A percentile compares a stretch with the other conserved stretches of the same genome.
These are phyloP conservation scores for Pseudeuparius sepicola DNA, from an alignment of 2,888 invertebrate genomes.

Conservation along the genomic window DNA sequence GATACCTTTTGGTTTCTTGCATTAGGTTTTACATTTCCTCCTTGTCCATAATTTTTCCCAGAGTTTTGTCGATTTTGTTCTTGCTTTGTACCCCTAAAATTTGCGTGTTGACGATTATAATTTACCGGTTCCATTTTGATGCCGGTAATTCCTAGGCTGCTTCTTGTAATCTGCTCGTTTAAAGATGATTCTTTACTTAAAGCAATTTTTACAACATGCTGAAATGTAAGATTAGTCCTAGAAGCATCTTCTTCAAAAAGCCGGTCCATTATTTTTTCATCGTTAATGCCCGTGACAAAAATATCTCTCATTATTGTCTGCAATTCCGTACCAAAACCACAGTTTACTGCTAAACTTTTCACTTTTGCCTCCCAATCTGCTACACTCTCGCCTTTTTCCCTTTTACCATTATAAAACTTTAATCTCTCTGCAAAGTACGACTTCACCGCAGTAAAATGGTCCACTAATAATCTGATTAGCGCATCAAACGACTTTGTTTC, in stretches of 20 bases:
- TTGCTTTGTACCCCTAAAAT: too few species aligned
- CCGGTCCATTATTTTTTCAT: slow-evolving; percentile 14
- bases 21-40: too few species aligned
- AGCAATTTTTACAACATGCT: slow-evolving; percentile 11
- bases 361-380: slow-evolving; percentile 17
- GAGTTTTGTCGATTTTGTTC: too few species aligned
- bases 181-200: slow-evolving; percentile 13
- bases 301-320: slow-evolving; percentile 14
- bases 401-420: slow-evolving; percentile 11
- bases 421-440: slow-evolving; percentile 11
- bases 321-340: slow-evolving; percentile 16
- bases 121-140: slow-evolving; percentile 4
- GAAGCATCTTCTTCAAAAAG: slow-evolving; percentile 17
- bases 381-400: slow-evolving; percentile 8
- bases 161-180: slow-evolving; percentile 8
- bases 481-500: too few species aligned
- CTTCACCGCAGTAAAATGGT: slow-evolving; percentile 11
- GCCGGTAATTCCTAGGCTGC: slow-evolving; percentile 4
- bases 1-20: too few species aligned
- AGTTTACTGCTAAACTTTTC: slow-evolving; percentile 17
- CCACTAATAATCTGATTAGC: slow-evolving; percentile 10
- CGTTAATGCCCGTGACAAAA: slow-evolving; percentile 16
- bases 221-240: too few species aligned
- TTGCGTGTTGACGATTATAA: too few species aligned
- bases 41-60: too few species aligned